Evolutionary conservation across 2,888 invertebrate species (phyloP), one percentile per base, ranked within the genome.

Genomic region (Syrista parreyssii): DNA sequence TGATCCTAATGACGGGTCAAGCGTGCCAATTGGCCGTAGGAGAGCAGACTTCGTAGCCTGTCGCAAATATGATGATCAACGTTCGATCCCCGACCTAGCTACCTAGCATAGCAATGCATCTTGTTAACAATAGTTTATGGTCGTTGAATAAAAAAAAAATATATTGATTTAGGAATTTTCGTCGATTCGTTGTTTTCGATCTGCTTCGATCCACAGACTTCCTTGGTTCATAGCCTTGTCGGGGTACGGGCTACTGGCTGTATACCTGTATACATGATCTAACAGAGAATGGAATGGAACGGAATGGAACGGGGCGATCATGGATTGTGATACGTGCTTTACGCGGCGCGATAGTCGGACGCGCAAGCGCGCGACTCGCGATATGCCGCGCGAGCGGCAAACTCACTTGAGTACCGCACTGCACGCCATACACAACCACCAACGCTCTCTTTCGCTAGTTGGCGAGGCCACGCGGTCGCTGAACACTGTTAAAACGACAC

Each of bases 371-470:
- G 85, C 84, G 86, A 84, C 86, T 84, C 89, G 88, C 89, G 90
- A 88, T 88, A 88, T 87, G 87, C 86, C 88, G 85, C 55, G 55
- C 86, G 88, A 87, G 90, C 88, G 89, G 87, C 84, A 88, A 89
- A 89, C 89, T 89, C 90, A 91, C 90, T 91, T 91, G 91, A 90
- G 90, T 89, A 89, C 89, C 89, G 90, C 88, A 90, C 89, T 86
- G 91, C 91, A 90, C 88, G 90, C 88, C 87, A 90, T 88, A 90
- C 90, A 89, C 90, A 90, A 89, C 88, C 87, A 88, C 85, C 86
- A 86, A 86, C 84, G 86, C 85, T 88, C 86, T 83, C 85, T 85
- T 78, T 35, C 31, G 84, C 86, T 83, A 86, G 82, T 84, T 81
- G 85, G 84, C 88, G 86, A 82, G 80, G 82, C 86, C 88, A 88